Evolutionary conservation across 2,888 invertebrate species (phyloP), one percentile per base, ranked within the genome.

Genomic region (Leucophora obtusa): DNA sequence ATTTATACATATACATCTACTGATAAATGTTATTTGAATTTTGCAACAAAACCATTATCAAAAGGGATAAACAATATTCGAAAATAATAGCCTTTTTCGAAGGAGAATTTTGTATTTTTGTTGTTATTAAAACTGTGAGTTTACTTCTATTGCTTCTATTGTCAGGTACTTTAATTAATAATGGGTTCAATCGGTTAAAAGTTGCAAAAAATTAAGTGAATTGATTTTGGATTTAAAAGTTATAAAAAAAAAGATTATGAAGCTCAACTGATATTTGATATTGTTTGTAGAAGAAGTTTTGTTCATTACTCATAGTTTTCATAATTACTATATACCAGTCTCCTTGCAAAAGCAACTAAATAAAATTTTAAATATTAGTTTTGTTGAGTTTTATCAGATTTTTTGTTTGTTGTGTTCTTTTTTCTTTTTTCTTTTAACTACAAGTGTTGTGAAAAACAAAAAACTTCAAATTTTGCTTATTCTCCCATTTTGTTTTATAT

Each of bases 141-240:
- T n/a, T 43, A 33, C 54, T 54, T 60, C 73, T 81, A 83, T 83
- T 83, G 81, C 82, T 83, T 84, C 82, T 83, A 83, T 84, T 83
- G 79, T 84, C 83, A 83, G 83, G 83, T 84, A 83, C 83, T 73
- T 83, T 76, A 82, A 79, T 79, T 74, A 59, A 77, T 73, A 73
- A 58, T 74, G 69, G 14, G 50, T 70, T 70, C 14, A 72, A 65
- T 56, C 2, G 58, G 2, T 47, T 24, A 51, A 53, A 56, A 54
- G 17, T 24, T 38, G 28, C 59, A 60, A 21, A 58, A 53, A 24
- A 28, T 4, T 38, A 17, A 15, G 10, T 59, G 35, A 21, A 10
- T 11, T 24, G 54, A 38, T 47, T 10, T 38, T 35, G 10, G 35
- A 28, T 21, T 43, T 11, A n/a, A 33, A 63, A 6, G 1, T 63